Conservation (phyloP, 2,888 invertebrate genomes). For the Torymus texanus region DNA sequence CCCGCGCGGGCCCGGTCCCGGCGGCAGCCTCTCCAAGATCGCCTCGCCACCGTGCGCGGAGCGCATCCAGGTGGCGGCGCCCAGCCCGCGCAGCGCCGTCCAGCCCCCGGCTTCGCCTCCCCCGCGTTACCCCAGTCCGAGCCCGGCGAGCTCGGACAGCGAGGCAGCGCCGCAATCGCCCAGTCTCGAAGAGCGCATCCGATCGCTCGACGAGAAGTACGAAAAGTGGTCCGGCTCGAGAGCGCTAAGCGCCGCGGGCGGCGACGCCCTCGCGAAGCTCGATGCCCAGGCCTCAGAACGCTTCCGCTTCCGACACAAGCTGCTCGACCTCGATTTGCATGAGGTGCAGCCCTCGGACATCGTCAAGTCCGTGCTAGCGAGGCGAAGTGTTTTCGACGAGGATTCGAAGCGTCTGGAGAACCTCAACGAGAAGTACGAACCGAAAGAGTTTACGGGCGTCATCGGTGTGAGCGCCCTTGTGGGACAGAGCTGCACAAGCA, state of each 20-base stretch:
- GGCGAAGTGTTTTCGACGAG: slow-evolving; percentile 96
- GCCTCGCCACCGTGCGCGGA: slow-evolving; percentile 72
- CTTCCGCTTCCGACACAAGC: slow-evolving; percentile 82
- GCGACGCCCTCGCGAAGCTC: slow-evolving; percentile 77
- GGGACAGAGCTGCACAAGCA: slow-evolving; percentile 72
- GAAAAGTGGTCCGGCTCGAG: slow-evolving; percentile 90
- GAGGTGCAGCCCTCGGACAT: slow-evolving; percentile 95
- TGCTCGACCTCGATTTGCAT: slow-evolving; percentile 87
- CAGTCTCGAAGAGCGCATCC: slow-evolving; percentile 92
- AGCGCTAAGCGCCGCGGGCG: slow-evolving; percentile 78
- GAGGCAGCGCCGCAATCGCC: slow-evolving; percentile 80
- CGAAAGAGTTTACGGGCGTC: slow-evolving; percentile 77
- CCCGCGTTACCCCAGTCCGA: slow-evolving; percentile 77
- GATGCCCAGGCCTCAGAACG: slow-evolving; percentile 76
- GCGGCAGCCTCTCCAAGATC: slow-evolving; percentile 65
- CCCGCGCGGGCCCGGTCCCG: slow-evolving; percentile 35
- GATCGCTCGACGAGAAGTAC: slow-evolving; percentile 94
- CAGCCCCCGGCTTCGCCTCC: slow-evolving; percentile 81
- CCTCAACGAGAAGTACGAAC: slow-evolving; percentile 88
- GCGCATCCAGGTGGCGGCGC: slow-evolving; percentile 69
- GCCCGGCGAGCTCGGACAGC: slow-evolving; percentile 85
- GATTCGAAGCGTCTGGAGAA: slow-evolving; percentile 94
- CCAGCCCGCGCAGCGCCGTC: slow-evolving; percentile 74
- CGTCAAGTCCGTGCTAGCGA: slow-evolving; percentile 92
- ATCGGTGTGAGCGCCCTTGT: slow-evolving; percentile 66